Percentiles rank a stretch among this genome's conserved stretches.
phyloP scores from a whole-genome alignment of 2,113 vertebrate genomes.

The Promerops cafer region DNA sequence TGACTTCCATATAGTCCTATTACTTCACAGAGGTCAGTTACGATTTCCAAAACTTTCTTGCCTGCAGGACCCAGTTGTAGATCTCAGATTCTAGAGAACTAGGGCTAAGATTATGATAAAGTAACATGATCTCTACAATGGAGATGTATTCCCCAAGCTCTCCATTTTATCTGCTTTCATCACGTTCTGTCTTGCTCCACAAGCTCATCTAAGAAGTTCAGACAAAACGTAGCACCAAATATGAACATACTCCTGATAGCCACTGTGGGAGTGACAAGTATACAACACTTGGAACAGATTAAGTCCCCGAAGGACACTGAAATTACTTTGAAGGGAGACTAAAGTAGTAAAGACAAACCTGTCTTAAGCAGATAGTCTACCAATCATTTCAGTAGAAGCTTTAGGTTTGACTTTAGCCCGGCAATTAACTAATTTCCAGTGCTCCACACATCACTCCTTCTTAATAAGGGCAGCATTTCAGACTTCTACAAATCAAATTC shows the following conservation, averaged over 20 bases:
- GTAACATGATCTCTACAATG: not conserved
- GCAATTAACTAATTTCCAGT: not conserved
- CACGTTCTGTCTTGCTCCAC: not conserved
- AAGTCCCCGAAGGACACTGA: not conserved
- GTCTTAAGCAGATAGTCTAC: not conserved
- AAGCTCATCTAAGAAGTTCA: not conserved
- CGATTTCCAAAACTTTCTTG: not conserved
- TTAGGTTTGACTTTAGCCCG: not conserved
- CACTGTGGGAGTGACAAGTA: not conserved
- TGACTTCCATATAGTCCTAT: not conserved
- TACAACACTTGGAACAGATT: not conserved
- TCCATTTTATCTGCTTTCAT: not conserved
- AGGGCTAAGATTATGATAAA: not conserved
- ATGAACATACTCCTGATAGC: not conserved
- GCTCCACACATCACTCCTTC: not conserved
- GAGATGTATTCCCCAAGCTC: not conserved
- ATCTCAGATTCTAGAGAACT: not conserved
- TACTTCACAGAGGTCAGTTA: not conserved
- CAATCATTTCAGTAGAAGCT: not conserved
- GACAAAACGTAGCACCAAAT: not conserved
- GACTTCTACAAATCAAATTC: not conserved
- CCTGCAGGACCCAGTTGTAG: not conserved
- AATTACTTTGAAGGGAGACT: not conserved
- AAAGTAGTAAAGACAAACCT: not conserved
- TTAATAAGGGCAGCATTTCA: not conserved